Evolutionary conservation across 2,113 vertebrate genomes (phyloP).

Genomic region (Fulica atra): DNA sequence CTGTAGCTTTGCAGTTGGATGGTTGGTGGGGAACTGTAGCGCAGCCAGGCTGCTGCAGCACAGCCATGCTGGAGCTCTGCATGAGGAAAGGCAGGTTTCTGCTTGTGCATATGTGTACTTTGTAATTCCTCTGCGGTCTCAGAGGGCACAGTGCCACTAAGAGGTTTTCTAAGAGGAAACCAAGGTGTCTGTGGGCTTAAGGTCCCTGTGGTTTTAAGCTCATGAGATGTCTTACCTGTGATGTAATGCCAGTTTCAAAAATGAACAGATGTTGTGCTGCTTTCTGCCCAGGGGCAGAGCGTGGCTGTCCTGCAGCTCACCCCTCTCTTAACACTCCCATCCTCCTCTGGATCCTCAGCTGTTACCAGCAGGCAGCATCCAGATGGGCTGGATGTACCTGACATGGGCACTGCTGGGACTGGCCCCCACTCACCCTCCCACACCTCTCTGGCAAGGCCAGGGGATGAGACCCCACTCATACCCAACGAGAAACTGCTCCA

Average conservation of each 20-base stretch:
- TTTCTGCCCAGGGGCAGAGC: neutral
- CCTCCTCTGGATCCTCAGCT: neutral
- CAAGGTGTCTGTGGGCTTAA: neutral
- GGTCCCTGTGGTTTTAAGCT: neutral
- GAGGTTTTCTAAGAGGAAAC: neutral
- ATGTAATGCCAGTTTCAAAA: neutral
- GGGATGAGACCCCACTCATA: neutral
- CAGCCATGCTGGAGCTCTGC: neutral
- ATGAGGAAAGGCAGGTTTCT: neutral
- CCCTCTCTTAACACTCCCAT: neutral
- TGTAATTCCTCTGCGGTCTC: neutral
- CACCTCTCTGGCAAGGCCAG: neutral
- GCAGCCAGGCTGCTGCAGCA: neutral
- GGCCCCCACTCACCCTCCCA: neutral
- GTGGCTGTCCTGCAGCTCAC: neutral
- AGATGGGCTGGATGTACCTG: neutral
- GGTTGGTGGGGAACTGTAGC: neutral
- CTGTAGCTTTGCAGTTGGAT: neutral
- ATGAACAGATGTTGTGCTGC: neutral
- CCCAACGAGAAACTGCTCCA: neutral
- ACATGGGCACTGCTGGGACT: neutral
- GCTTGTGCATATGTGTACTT: neutral
- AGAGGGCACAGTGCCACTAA: rapidly evolving
- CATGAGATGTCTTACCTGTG: neutral
- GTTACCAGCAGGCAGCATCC: too few relatives aligned